These are phyloP conservation scores for Patiria pectinifera DNA, from an alignment of 53 echinoderm and acorn worm species.

Conservation along the genomic window DNA sequence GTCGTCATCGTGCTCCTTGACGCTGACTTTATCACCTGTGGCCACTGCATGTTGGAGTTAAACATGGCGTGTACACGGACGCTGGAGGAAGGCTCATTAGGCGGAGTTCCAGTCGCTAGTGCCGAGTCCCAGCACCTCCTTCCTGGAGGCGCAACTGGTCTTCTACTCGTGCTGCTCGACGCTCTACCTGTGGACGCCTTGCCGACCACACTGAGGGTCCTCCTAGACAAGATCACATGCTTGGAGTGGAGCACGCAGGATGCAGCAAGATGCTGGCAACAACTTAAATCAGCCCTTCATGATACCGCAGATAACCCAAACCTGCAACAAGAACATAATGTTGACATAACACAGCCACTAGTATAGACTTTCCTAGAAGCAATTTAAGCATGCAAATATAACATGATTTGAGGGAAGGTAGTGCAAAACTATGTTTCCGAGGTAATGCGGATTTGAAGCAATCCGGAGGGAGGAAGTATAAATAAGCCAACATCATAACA, in stretches of 20 bases:
- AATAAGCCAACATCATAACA: too few species aligned
- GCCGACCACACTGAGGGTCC: slow-evolving; percentile 44
- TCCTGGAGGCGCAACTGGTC: background rate
- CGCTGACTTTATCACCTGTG: slow-evolving; percentile 36
- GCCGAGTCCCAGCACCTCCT: background rate
- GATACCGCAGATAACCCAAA: background rate
- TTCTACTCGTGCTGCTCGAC: slow-evolving; percentile 53
- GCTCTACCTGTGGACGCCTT: slow-evolving; percentile 49
- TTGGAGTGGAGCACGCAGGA: slow-evolving; percentile 48
- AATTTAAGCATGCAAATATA: too few species aligned
- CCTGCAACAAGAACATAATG: background rate
- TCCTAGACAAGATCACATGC: slow-evolving; percentile 60
- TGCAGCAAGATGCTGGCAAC: slow-evolving; percentile 41
- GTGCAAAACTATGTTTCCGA: too few species aligned
- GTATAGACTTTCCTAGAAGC: background rate
- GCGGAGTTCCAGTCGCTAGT: background rate
- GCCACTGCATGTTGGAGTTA: slow-evolving; percentile 61
- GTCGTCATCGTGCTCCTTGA: slow-evolving; percentile 41
- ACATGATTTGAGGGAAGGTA: too few species aligned
- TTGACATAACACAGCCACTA: background rate
- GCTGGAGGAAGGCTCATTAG: background rate
- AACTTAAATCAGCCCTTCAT: slow-evolving; percentile 17
- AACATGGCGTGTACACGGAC: slow-evolving; percentile 57
- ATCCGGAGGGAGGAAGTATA: too few species aligned
- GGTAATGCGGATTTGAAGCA: too few species aligned